Conservation (phyloP, 2,888 invertebrate species). For the Protophormia terraenovae region DNA sequence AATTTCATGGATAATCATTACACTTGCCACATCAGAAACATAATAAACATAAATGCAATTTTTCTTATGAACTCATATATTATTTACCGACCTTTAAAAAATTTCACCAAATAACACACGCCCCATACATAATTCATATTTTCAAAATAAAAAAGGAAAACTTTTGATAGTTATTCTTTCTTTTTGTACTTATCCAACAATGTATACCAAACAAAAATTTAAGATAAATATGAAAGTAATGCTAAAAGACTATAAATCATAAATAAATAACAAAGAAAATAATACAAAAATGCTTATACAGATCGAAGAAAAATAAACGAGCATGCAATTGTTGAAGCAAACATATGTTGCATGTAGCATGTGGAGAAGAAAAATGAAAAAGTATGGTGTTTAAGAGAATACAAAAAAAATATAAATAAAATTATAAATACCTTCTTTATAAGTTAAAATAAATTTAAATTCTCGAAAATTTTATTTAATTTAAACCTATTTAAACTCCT, state of each 20-base stretch:
- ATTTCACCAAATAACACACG: neutral
- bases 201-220: neutral
- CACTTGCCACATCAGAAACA: slow-evolving; percentile 3
- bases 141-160: neutral
- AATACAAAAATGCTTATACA: neutral
- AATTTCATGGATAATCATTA: neutral
- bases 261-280: slow-evolving; percentile 25
- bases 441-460: neutral
- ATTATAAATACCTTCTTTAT: no score
- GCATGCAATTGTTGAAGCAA: slow-evolving; percentile 9
- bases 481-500: neutral
- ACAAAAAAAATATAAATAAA: neutral
- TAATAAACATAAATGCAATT: neutral
- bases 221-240: slow-evolving; percentile 48
- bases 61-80: slow-evolving; percentile 11
- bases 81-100: slow-evolving; percentile 16
- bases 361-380: neutral
- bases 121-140: slow-evolving; percentile 3
- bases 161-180: neutral
- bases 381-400: neutral
- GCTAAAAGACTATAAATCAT: slow-evolving; percentile 57
- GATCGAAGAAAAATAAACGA: slow-evolving; percentile 2
- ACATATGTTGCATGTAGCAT: slow-evolving; percentile 15
- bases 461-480: neutral
- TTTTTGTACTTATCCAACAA: neutral